A percentile compares a stretch with the other conserved stretches of the same genome.
These are phyloP conservation scores for Actinia tenebrosa DNA, from an alignment of 64 coral and sea anemone genomes.

Conservation along the genomic window DNA sequence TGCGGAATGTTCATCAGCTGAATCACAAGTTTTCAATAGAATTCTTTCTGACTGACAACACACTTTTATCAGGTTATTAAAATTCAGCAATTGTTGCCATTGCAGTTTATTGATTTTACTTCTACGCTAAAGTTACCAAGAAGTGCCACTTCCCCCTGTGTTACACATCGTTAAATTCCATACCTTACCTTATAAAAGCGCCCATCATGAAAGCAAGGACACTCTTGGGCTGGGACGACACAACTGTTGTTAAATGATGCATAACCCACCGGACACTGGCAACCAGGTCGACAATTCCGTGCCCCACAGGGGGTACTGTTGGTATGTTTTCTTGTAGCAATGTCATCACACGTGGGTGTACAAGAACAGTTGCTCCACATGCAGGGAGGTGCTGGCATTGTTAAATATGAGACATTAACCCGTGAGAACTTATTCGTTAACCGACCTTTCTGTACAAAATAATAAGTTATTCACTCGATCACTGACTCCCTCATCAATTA, in stretches of 20 bases:
- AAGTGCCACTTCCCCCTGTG: too few species aligned
- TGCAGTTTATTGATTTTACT: too few species aligned
- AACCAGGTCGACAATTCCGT: conserved; percentile 28
- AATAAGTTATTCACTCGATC: too few species aligned
- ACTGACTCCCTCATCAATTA: too few species aligned
- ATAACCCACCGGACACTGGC: conserved; percentile 10
- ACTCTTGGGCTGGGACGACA: conserved; percentile 15
- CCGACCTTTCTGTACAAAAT: too few species aligned
- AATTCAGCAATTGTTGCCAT: too few species aligned
- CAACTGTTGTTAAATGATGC: conserved; percentile 3
- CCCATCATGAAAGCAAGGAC: conserved; percentile 39
- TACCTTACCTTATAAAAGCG: conserved; percentile 21
- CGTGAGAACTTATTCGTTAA: background rate
- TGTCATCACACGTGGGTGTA: conserved; percentile 24
- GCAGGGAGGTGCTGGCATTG: background rate
- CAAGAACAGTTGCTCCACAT: conserved; percentile 34
- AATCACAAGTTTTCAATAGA: too few species aligned
- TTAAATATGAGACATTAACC: background rate
- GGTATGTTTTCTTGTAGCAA: background rate
- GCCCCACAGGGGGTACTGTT: background rate
- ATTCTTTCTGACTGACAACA: too few species aligned
- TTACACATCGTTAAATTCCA: too few species aligned
- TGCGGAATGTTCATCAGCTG: too few species aligned
- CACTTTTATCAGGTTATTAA: too few species aligned
- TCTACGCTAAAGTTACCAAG: too few species aligned